phyloP scores from a whole-genome alignment of 2,113 vertebrate genomes.

The Acanthisitta chloris region DNA sequence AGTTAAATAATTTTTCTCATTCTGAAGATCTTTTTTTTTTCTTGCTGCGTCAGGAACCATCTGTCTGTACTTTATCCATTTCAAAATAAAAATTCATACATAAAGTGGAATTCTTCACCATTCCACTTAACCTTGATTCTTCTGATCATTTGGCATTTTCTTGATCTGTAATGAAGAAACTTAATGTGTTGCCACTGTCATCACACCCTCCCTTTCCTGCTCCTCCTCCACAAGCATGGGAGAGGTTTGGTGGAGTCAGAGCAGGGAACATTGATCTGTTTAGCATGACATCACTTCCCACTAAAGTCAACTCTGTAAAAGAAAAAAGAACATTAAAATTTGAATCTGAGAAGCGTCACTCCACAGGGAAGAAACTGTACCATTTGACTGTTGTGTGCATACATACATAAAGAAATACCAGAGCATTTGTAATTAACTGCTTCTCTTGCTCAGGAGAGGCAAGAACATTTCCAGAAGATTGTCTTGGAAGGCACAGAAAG shows the following conservation, averaged over 20 bases:
- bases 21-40: neutral
- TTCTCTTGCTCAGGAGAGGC: conserved; percentile 76
- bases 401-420: neutral
- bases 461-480: conserved; percentile 80
- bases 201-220: neutral
- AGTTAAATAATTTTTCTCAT: neutral
- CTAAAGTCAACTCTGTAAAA: neutral
- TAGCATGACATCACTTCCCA: neutral
- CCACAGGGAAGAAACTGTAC: neutral
- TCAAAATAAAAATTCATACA: neutral
- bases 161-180: neutral
- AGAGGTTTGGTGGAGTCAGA: neutral
- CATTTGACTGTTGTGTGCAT: conserved; percentile 1
- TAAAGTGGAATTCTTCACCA: neutral
- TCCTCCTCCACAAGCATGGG: neutral
- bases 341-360: neutral
- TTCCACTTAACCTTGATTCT: too few species aligned
- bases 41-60: neutral
- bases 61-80: neutral
- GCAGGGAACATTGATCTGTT: neutral
- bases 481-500: conserved; percentile 77
- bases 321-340: neutral
- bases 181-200: neutral
- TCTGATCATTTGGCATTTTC: neutral
- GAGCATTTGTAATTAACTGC: neutral